These are phyloP conservation scores for Chaitophorus viminalis DNA, from an alignment of 2,888 invertebrate species.

Conservation along the genomic window DNA sequence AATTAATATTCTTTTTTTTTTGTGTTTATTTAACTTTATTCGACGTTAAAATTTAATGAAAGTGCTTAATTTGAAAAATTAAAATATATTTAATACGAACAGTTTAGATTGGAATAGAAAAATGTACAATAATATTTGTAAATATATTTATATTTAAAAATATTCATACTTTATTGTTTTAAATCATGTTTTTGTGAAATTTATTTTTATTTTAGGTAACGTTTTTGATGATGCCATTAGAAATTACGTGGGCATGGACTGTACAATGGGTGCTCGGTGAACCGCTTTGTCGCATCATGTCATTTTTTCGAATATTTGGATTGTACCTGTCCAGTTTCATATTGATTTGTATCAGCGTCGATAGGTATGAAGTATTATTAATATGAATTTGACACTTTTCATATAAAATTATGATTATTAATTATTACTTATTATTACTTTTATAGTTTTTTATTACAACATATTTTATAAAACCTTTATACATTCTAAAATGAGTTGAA, in stretches of 20 bases:
- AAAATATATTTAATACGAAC: no score
- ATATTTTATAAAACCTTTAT: no score
- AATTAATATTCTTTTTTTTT: background rate
- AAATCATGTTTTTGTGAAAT: background rate
- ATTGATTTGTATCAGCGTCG: slow-evolving; percentile 87
- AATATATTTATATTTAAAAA: no score
- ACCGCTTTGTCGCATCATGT: slow-evolving; percentile 84
- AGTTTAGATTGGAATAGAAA: no score
- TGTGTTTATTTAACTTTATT: background rate
- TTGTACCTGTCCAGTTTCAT: slow-evolving; percentile 88
- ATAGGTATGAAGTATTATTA: slow-evolving; percentile 74
- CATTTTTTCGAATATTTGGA: slow-evolving; percentile 87
- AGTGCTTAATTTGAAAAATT: background rate
- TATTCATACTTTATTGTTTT: no score
- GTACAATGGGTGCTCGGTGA: slow-evolving; percentile 89
- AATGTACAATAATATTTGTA: no score
- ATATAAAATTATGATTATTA: no score
- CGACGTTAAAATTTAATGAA: background rate
- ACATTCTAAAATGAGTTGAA: no score
- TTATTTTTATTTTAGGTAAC: slow-evolving; percentile 75
- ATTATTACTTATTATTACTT: no score
- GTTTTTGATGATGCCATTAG: slow-evolving; percentile 89
- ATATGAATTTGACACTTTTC: no score
- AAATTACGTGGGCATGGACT: slow-evolving; percentile 88
- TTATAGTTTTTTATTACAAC: no score